phyloP scores from a whole-genome alignment of 1,140 invertebrate genomes.

The Bicyclus anynana region DNA sequence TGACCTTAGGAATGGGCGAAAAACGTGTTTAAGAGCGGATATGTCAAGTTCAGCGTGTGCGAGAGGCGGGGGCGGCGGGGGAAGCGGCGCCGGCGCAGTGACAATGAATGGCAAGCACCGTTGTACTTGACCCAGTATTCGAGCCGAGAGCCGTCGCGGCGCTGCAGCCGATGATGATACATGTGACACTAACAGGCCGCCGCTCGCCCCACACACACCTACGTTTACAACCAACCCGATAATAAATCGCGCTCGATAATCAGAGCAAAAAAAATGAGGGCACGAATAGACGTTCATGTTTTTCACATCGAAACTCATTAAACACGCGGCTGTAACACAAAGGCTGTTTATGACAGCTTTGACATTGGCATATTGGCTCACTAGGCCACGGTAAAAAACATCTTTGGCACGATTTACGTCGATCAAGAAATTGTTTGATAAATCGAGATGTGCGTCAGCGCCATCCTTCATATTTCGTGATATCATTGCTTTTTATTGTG shows the following conservation, averaged over 20 bases:
- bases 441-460: conserved; percentile 37
- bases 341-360: conserved; percentile 55
- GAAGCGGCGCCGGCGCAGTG: conserved; percentile 46
- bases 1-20: conserved; percentile 46
- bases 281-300: conserved; percentile 18
- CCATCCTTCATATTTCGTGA: conserved; percentile 37
- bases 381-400: conserved; percentile 56
- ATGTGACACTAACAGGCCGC: conserved; percentile 4
- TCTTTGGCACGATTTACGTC: conserved; percentile 64
- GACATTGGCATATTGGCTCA: conserved; percentile 65
- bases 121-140: conserved; percentile 73
- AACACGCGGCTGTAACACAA: conserved; percentile 32
- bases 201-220: not conserved
- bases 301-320: conserved; percentile 33
- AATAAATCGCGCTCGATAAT: not conserved
- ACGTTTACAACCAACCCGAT: not conserved
- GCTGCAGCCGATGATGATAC: conserved; percentile 28
- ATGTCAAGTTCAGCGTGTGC: conserved; percentile 67
- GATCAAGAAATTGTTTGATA: conserved; percentile 54
- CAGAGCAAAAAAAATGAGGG: conserved; percentile 2
- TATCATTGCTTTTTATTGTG: conserved; percentile 48
- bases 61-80: conserved; percentile 44
- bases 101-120: conserved; percentile 74
- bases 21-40: conserved; percentile 55
- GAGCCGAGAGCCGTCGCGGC: conserved; percentile 36